These are phyloP conservation scores for Yponomeuta plumbellus DNA, from an alignment of 2,888 invertebrate genomes.

Conservation along the genomic window DNA sequence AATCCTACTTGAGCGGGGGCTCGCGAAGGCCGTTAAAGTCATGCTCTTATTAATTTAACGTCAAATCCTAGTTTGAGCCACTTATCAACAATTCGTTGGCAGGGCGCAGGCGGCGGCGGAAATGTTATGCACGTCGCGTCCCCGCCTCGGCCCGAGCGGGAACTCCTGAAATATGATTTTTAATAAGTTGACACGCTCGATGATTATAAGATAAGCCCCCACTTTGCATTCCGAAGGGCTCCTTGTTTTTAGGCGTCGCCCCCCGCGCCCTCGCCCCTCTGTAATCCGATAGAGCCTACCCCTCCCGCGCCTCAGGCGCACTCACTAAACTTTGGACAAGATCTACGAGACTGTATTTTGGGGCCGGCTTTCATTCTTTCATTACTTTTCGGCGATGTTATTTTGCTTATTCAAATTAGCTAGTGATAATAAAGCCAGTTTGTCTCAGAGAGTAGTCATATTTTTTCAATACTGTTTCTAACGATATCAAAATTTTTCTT, in stretches of 20 bases:
- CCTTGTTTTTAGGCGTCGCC: conserved; percentile 59
- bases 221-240: conserved; percentile 72
- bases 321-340: conserved; percentile 1
- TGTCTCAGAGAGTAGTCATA: neutral
- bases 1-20: conserved; percentile 11
- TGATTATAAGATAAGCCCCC: conserved; percentile 76
- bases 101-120: conserved; percentile 22
- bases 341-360: neutral
- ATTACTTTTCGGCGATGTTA: neutral
- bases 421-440: neutral
- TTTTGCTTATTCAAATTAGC: neutral
- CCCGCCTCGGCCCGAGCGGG: conserved; percentile 30
- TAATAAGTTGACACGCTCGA: conserved; percentile 77
- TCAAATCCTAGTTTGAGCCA: conserved; percentile 35
- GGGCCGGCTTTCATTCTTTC: neutral
- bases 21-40: conserved; percentile 7
- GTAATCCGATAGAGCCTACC: conserved; percentile 62
- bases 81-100: conserved; percentile 41
- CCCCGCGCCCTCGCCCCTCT: conserved; percentile 40
- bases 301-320: conserved; percentile 20
- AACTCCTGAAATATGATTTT: conserved; percentile 75
- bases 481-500: neutral
- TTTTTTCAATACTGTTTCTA: neutral
- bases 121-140: conserved; percentile 57
- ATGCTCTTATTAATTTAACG: conserved; percentile 35